These are phyloP conservation scores for Phocoena sinus DNA, from an alignment of 2,113 vertebrate genomes.

Conservation along the genomic window DNA sequence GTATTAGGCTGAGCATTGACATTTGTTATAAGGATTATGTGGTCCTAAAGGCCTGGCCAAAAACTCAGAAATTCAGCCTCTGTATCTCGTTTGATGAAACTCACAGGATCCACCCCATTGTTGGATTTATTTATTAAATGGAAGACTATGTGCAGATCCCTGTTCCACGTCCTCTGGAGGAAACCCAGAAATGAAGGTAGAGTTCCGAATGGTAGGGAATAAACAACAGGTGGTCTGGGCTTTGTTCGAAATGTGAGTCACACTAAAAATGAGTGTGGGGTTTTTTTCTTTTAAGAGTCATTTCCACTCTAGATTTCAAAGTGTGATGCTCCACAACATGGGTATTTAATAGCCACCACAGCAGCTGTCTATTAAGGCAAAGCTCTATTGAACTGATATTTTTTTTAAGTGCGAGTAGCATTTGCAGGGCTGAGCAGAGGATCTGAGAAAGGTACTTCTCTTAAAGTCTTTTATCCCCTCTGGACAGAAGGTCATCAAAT, in stretches of 20 bases:
- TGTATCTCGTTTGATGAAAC: background rate
- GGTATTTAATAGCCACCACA: background rate
- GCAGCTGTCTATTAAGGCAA: background rate
- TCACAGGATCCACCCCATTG: background rate
- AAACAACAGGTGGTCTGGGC: constrained; percentile 63
- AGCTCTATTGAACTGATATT: background rate
- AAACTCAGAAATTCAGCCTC: constrained; percentile 14
- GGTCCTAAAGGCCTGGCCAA: background rate
- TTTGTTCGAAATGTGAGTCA: constrained; percentile 46
- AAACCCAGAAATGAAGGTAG: constrained; percentile 51
- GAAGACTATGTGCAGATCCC: background rate
- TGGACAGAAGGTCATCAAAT: background rate
- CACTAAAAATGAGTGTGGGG: background rate
- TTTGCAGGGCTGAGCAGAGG: background rate
- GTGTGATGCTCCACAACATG: background rate
- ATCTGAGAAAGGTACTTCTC: background rate
- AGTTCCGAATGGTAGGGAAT: constrained; percentile 34
- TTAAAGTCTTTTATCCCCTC: background rate
- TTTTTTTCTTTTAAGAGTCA: background rate
- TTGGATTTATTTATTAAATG: constrained; percentile 23
- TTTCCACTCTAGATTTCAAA: constrained; percentile 33
- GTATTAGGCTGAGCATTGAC: background rate
- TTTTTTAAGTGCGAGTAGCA: background rate
- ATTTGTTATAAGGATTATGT: background rate
- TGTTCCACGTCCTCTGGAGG: background rate